Base-by-base conservation (phyloP, 2,113 vertebrate genomes). In the Oreochromis aureus region DNA sequence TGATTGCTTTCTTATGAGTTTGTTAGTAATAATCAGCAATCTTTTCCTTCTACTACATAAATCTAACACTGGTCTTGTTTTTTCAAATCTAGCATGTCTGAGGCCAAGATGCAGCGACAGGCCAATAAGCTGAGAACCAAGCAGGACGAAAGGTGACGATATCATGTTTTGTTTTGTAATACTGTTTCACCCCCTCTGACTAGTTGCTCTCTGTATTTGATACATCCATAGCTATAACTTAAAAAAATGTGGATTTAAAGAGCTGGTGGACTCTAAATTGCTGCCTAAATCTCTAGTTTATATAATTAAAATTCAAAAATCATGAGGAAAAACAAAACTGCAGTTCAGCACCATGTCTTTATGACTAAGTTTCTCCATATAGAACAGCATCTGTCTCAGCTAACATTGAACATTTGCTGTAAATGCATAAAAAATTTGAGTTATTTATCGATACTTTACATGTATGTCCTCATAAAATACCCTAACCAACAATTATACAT, bases 131-230 rank as follows among this genome's bases (percentile, higher is more conserved):
- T 93, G 39, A 95, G 94, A 66, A 91, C 96, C 27, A 97, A 97
- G 81, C 98, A 99, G 91, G 98, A 98, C 18, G 97, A 98, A 82
- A 97, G 98, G 98, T 98, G 87, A 95, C 95, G 27, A 59, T 39
- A 16, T 16, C 2, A 6, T 15, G n/a, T 44, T 24, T 34, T 12
- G 41, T 22, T 39, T 53, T 55, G 48, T 55, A n/a, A 78, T 78
- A 78, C 27, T 19, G 10, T 78, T 78, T 78, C 24, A 51, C 27
- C 27, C 24, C 39, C 24, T 48, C 1, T 78, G 44, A 78, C 27
- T 32, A 48, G 24, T 30, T 76, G 15, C 9, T 32, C 44, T 19
- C 44, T 76, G 16, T 19, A 76, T 76, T 48, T 76, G 41, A 76
- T 32, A 51, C 2, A 32, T 5, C 10, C 10, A 32, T 32, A 30